Conservation (phyloP, 2,113 vertebrate species). For the Ictalurus furcatus region DNA sequence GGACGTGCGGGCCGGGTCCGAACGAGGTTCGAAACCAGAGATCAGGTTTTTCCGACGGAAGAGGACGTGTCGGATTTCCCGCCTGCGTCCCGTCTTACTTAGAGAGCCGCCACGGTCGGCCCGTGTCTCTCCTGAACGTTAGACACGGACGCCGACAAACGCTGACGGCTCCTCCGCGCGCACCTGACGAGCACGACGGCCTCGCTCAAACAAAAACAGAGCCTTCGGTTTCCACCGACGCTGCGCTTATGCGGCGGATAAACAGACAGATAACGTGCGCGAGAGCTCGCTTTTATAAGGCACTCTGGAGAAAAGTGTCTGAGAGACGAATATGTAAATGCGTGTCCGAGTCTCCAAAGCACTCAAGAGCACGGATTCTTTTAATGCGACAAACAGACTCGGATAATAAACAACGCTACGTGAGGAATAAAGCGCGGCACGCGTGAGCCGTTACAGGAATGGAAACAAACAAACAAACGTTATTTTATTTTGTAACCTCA, state of each 20-base stretch:
- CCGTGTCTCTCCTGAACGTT: not conserved
- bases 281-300: not conserved
- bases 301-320: not conserved
- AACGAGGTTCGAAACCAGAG: not conserved
- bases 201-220: slow-evolving; percentile 11
- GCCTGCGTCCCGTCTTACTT: not conserved
- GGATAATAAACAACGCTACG: not conserved
- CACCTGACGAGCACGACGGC: slow-evolving; percentile 1
- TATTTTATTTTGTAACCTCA: not conserved
- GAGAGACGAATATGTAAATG: slow-evolving; percentile 7
- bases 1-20: not conserved
- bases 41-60: not conserved
- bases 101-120: not conserved
- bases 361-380: not conserved
- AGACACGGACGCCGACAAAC: not conserved
- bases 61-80: slow-evolving; percentile 23
- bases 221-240: slow-evolving; percentile 7
- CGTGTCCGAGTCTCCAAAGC: not conserved
- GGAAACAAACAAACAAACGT: not conserved
- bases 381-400: not conserved
- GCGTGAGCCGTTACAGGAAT: not conserved
- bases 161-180: slow-evolving; percentile 30
- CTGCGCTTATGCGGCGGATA: not conserved
- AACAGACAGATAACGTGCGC: not conserved
- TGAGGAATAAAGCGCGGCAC: not conserved